Evolutionary conservation across 2,113 vertebrate species (phyloP).

Genomic region (Zeus faber): DNA sequence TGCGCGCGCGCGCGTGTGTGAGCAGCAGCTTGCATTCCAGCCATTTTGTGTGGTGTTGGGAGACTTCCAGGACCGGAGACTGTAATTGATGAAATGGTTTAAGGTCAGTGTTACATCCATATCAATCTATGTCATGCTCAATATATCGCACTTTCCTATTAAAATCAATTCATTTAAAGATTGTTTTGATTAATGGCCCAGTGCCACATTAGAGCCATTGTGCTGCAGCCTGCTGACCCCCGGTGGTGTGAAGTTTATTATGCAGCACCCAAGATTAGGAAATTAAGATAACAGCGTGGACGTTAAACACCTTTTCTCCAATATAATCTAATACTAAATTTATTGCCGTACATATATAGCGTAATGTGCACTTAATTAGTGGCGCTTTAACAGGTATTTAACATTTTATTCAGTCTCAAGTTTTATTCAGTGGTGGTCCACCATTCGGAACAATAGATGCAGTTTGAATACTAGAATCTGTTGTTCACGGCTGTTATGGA

Average conservation of each 20-base stretch:
- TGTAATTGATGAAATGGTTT: constrained; percentile 69
- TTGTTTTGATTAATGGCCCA: constrained; percentile 72
- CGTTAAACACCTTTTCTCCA: not conserved
- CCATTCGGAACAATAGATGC: too few species aligned
- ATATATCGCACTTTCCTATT: constrained; percentile 73
- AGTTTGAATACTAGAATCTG: too few species aligned
- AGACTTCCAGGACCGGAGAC: constrained; percentile 54
- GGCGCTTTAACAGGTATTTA: too few species aligned
- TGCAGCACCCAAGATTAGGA: constrained; percentile 37
- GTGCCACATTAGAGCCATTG: constrained; percentile 62
- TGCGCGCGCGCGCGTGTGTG: too few species aligned
- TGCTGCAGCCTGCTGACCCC: constrained; percentile 60
- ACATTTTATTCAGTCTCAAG: too few species aligned
- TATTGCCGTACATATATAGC: too few species aligned
- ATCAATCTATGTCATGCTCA: constrained; percentile 73
- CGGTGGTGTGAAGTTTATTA: constrained; percentile 40
- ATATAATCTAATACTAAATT: too few species aligned
- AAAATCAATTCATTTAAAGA: constrained; percentile 65
- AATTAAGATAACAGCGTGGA: not conserved
- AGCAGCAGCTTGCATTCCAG: not conserved
- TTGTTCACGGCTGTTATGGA: too few species aligned
- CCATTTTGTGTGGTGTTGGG: constrained; percentile 48
- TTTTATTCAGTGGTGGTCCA: too few species aligned
- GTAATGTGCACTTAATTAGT: too few species aligned
- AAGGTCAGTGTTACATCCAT: constrained; percentile 59